A percentile compares a stretch with the other conserved stretches of the same genome.
Conservation (phyloP, 2,797 vertebrate genomes). For the Scleropages formosus region DNA sequence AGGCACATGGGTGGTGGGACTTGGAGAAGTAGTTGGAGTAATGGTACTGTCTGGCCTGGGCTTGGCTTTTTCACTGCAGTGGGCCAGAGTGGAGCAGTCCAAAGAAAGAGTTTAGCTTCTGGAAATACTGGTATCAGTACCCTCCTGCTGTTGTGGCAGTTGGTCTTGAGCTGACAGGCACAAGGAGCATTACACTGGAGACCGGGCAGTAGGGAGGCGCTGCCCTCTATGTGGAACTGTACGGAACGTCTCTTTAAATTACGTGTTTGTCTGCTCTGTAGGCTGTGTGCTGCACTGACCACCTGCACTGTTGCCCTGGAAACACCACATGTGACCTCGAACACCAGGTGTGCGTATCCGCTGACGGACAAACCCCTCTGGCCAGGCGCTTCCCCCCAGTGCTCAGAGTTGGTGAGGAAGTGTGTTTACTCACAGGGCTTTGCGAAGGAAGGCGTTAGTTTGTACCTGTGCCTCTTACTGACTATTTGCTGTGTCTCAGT, state of each 20-base stretch:
- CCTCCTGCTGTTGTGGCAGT: too few relatives aligned
- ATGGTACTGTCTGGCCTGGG: too few relatives aligned
- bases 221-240: not conserved
- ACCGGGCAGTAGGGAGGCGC: too few relatives aligned
- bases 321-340: slow-evolving; percentile 71
- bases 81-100: too few relatives aligned
- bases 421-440: not conserved
- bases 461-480: not conserved
- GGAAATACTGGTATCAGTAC: too few relatives aligned
- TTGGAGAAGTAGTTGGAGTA: too few relatives aligned
- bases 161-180: too few relatives aligned
- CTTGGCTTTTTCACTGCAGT: too few relatives aligned
- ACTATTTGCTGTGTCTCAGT: slow-evolving; percentile 47
- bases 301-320: slow-evolving; percentile 79
- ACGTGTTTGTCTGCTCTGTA: slow-evolving; percentile 41
- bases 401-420: slow-evolving; percentile 28
- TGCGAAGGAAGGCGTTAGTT: not conserved
- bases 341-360: slow-evolving; percentile 54
- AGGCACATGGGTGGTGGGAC: too few relatives aligned
- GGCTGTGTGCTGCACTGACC: slow-evolving; percentile 81
- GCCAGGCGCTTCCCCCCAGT: slow-evolving; percentile 54
- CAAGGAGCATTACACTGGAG: too few relatives aligned
- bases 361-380: slow-evolving; percentile 35
- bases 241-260: not conserved
- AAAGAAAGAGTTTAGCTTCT: too few relatives aligned